Conservation (phyloP, 2,888 invertebrate genomes). For the Theretra japonica region DNA sequence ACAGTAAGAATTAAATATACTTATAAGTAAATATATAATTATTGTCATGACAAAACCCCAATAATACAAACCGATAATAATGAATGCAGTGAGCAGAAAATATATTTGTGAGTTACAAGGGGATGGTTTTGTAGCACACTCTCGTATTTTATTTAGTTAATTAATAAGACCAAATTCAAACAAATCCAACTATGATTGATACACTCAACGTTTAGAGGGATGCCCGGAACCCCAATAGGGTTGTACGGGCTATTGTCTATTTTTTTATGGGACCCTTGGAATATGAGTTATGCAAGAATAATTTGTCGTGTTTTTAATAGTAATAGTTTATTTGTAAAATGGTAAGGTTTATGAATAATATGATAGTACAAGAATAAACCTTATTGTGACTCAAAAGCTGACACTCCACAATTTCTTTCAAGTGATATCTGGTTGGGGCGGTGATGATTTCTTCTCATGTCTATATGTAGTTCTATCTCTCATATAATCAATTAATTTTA, state of each 20-base stretch:
- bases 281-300: neutral
- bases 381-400: too few relatives aligned
- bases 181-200: slow-evolving; percentile 80
- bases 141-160: slow-evolving; percentile 76
- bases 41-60: neutral
- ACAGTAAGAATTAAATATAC: too few relatives aligned
- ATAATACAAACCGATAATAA: neutral
- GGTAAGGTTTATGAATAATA: too few relatives aligned
- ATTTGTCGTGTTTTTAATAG: neutral
- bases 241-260: slow-evolving; percentile 46
- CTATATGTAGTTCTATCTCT: too few relatives aligned
- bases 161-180: slow-evolving; percentile 83
- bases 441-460: too few relatives aligned
- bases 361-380: too few relatives aligned
- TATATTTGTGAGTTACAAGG: slow-evolving; percentile 31
- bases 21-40: too few relatives aligned
- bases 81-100: slow-evolving; percentile 11
- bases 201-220: slow-evolving; percentile 69
- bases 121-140: slow-evolving; percentile 32
- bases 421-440: too few relatives aligned
- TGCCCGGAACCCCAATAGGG: slow-evolving; percentile 57
- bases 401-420: too few relatives aligned
- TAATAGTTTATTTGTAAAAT: too few relatives aligned
- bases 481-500: too few relatives aligned
- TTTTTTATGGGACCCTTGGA: neutral